Base-by-base conservation (phyloP, 2,113 vertebrate species). In the Circaetus cinerascens region DNA sequence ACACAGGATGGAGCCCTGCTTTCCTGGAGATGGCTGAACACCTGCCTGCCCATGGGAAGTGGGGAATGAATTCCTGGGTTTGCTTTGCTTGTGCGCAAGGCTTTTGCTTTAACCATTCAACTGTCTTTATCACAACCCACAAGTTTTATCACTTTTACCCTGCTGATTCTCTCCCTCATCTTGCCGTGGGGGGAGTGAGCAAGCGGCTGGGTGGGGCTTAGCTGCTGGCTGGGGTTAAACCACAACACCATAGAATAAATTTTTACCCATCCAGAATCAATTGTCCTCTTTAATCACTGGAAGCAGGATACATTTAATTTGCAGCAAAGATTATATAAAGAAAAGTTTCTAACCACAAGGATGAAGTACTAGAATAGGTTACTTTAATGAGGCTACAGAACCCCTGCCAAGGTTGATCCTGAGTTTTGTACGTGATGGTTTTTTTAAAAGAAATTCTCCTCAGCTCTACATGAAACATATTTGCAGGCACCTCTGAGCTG, bases 1-100 rank as follows among this genome's bases (percentile, higher is more conserved):
- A 50, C 0, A 1, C 0, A 1, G 30, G 11, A 26, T 30, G 19
- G 15, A 85, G 20, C 5, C 41, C 62, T 14, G 50, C 23, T 40
- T 2, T 17, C 36, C 46, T 50, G 88, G 32, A 32, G 53, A 23
- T 13, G 27, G 53, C 22, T 66, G 50, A 64, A 56, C 15, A 15
- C 8, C 20, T 41, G 50, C 55, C 64, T 67, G 41, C 23, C 5
- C 1, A 22, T 0, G 2, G 43, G 48, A n/a, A 57, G 10, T 4
- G 13, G 6, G 32, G n/a, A 81, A 76, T 29, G 9, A 51, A 50
- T 68, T 57, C 66, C 60, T 68, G 34, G 3, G 20, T 86, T 74
- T 74, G 13, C 15, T 41, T 63, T 25, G 19, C 36, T 62, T 77
- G 27, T 15, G 11, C 9, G 18, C 1, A 7, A 0, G 1, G 36